These are phyloP conservation scores for Microchrysa polita DNA, from an alignment of 2,888 invertebrate species.

Conservation along the genomic window DNA sequence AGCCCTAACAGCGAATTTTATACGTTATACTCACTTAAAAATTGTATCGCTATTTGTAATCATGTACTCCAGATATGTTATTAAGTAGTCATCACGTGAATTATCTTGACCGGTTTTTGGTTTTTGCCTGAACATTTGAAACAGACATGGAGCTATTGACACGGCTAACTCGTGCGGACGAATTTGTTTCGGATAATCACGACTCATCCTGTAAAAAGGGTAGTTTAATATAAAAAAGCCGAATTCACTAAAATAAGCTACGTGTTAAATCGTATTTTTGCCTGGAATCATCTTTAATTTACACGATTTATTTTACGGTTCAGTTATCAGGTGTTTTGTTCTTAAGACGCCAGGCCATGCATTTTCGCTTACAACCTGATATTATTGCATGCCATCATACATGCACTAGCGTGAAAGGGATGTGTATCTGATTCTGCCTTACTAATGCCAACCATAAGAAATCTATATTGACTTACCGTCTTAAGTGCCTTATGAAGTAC, in stretches of 20 bases:
- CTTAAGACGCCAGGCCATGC: no score
- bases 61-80: conserved; percentile 58
- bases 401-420: no score
- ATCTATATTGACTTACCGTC: conserved; percentile 53
- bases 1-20: neutral
- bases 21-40: conserved; percentile 59
- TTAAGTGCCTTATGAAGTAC: conserved; percentile 61
- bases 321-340: no score
- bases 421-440: no score
- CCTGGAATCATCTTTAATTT: no score
- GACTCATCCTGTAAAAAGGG: conserved; percentile 23
- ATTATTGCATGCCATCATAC: no score
- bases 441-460: neutral
- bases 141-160: conserved; percentile 21
- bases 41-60: conserved; percentile 61
- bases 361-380: no score
- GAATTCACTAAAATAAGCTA: no score
- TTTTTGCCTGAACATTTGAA: conserved; percentile 27
- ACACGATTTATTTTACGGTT: no score
- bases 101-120: conserved; percentile 35
- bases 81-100: conserved; percentile 30
- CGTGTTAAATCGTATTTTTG: no score
- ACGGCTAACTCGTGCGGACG: conserved; percentile 10
- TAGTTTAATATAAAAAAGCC: no score
- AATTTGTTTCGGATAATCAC: conserved; percentile 36